Evolutionary conservation across 2,888 invertebrate genomes (phyloP).

Genomic region (Drosophila algonquin): DNA sequence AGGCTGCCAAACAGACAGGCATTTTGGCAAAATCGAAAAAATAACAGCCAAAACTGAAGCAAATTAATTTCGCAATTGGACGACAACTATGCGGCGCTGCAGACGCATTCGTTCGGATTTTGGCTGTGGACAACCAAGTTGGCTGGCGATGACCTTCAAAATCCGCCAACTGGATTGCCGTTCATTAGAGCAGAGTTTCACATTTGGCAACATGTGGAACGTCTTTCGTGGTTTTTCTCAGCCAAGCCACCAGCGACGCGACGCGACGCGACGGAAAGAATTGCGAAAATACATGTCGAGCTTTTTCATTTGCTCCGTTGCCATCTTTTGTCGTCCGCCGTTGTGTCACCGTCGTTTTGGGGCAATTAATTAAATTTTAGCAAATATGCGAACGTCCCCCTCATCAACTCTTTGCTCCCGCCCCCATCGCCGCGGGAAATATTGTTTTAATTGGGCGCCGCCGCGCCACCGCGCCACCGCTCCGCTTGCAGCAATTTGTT

Average conservation of each 20-base stretch:
- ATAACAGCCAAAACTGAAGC: constrained; percentile 57
- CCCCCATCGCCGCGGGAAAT: constrained; percentile 41
- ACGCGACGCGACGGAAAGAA: constrained; percentile 32
- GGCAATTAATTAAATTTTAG: constrained; percentile 74
- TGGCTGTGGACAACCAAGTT: constrained; percentile 73
- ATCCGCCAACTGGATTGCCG: constrained; percentile 43
- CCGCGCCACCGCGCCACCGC: constrained; percentile 12
- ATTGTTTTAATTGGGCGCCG: constrained; percentile 60
- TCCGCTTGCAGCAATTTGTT: constrained; percentile 54
- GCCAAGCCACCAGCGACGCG: constrained; percentile 20
- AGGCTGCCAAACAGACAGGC: constrained; percentile 52
- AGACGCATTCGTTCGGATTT: constrained; percentile 65
- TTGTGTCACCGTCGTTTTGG: constrained; percentile 58
- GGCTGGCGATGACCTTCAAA: constrained; percentile 74
- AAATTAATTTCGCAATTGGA: constrained; percentile 67
- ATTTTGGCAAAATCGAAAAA: constrained; percentile 46
- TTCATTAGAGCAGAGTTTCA: constrained; percentile 71
- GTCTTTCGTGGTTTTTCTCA: constrained; percentile 70
- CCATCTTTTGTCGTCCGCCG: constrained; percentile 47
- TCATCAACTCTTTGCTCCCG: constrained; percentile 16
- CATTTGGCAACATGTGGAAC: constrained; percentile 69
- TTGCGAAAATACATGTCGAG: constrained; percentile 66
- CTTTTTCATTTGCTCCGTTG: constrained; percentile 48
- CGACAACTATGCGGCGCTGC: constrained; percentile 44
- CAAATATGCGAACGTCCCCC: constrained; percentile 69